Conservation (phyloP, 1,140 invertebrate genomes). For the Asbolus verrucosus region DNA sequence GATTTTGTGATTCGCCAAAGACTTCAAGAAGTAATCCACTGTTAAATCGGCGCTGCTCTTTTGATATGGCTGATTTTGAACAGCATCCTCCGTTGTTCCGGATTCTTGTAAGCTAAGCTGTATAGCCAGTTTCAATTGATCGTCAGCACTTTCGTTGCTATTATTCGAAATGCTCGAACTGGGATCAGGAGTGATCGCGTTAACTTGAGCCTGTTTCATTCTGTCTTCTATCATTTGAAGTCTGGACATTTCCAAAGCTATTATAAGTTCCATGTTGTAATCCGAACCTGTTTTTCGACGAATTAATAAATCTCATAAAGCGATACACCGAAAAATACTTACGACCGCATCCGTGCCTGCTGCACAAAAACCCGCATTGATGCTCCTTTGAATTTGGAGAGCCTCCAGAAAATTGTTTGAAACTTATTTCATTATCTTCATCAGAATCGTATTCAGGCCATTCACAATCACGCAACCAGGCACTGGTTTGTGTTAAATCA, state of each 20-base stretch:
- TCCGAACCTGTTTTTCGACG: constrained; percentile 63
- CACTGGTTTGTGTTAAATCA: constrained; percentile 59
- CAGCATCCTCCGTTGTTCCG: constrained; percentile 49
- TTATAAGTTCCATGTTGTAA: constrained; percentile 75
- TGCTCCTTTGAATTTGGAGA: constrained; percentile 56
- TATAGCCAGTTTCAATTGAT: constrained; percentile 67
- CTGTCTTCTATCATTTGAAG: constrained; percentile 76
- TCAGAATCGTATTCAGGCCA: constrained; percentile 74
- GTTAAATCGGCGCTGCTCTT: constrained; percentile 67
- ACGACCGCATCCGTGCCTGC: constrained; percentile 55
- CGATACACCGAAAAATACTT: constrained; percentile 20
- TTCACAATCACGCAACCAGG: constrained; percentile 70
- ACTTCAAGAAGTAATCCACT: constrained; percentile 70
- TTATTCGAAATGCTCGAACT: constrained; percentile 62
- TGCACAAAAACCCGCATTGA: constrained; percentile 59
- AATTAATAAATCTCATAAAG: constrained; percentile 11
- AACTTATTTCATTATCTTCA: constrained; percentile 66
- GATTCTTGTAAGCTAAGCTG: constrained; percentile 67
- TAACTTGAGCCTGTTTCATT: constrained; percentile 64
- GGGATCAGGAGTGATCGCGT: constrained; percentile 60
- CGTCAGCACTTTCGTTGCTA: constrained; percentile 63
- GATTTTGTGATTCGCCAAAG: constrained; percentile 65
- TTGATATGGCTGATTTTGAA: constrained; percentile 55
- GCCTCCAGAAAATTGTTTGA: constrained; percentile 51
- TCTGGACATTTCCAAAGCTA: constrained; percentile 79